Percentiles rank a stretch among this genome's conserved stretches.
Evolutionary conservation across 2,797 vertebrate genomes (phyloP).

Genomic region (Chloroceryle inda): DNA sequence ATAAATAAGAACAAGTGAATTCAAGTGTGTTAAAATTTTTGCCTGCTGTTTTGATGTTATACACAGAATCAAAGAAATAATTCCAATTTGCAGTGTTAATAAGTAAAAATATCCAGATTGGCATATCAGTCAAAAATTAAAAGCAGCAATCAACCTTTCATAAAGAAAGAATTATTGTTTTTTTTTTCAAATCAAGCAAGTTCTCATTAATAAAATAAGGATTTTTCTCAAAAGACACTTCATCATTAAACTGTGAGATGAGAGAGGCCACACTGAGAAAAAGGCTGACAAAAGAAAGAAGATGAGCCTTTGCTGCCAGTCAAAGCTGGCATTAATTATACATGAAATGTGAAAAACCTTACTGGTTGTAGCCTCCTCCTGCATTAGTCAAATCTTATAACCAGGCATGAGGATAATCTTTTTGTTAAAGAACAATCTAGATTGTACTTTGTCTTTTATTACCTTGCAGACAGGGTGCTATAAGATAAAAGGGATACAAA

Average conservation of each 20-base stretch:
- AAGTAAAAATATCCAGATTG: not conserved
- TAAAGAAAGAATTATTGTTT: not conserved
- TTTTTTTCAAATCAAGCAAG: not conserved
- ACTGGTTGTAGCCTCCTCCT: slow-evolving; percentile 15
- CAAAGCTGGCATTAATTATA: slow-evolving; percentile 32
- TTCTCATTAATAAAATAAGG: slow-evolving; percentile 41
- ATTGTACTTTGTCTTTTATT: not conserved
- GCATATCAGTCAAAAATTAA: not conserved
- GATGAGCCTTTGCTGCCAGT: not conserved
- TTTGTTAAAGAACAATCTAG: slow-evolving; percentile 23
- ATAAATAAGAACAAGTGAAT: not conserved
- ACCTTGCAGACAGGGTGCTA: not conserved
- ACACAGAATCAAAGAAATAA: not conserved
- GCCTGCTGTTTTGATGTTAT: not conserved
- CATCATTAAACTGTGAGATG: slow-evolving; percentile 8
- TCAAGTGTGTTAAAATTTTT: not conserved
- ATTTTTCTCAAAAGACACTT: slow-evolving; percentile 10
- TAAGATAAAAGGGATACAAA: not conserved
- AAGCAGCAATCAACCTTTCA: not conserved
- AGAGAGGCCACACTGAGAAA: not conserved
- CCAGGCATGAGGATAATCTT: not conserved
- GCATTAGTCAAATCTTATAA: slow-evolving; percentile 35
- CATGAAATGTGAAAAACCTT: slow-evolving; percentile 27
- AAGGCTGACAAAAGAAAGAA: slow-evolving; percentile 11
- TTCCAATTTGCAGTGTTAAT: not conserved